phyloP scores from a whole-genome alignment of 2,797 vertebrate genomes.

The Rhyacichthys aspro region DNA sequence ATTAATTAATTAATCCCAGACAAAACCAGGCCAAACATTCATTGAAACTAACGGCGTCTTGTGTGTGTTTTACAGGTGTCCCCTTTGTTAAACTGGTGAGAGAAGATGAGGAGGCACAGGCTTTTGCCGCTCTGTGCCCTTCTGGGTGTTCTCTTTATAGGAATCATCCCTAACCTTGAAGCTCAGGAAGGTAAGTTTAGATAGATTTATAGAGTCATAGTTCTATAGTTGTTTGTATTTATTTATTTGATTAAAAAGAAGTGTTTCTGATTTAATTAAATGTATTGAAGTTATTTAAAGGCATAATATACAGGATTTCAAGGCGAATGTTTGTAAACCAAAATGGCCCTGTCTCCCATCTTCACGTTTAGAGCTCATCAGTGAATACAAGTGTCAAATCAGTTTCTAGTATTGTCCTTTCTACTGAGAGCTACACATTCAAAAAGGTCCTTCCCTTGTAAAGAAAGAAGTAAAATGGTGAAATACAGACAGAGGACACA shows the following conservation, averaged over 20 bases:
- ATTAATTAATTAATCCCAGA: too few relatives aligned
- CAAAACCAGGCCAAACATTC: too few relatives aligned
- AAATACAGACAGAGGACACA: background rate
- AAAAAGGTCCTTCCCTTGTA: too few relatives aligned
- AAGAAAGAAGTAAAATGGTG: too few relatives aligned
- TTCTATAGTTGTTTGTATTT: background rate
- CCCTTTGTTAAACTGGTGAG: slow-evolving; percentile 64
- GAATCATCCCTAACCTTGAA: slow-evolving; percentile 62
- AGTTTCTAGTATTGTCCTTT: too few relatives aligned
- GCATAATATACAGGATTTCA: background rate
- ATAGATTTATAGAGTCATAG: background rate
- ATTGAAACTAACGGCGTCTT: background rate
- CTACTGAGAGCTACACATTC: too few relatives aligned
- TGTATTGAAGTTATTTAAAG: background rate
- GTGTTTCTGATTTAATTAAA: background rate
- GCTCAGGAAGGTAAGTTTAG: slow-evolving; percentile 83
- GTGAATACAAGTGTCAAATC: background rate
- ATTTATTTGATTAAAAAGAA: background rate
- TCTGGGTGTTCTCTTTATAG: slow-evolving; percentile 82
- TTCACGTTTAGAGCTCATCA: background rate
- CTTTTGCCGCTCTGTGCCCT: slow-evolving; percentile 76
- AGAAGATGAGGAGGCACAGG: slow-evolving; percentile 85
- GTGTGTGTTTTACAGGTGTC: slow-evolving; percentile 66
- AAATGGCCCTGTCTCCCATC: background rate
- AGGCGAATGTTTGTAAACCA: slow-evolving; percentile 5